These are phyloP conservation scores for Folsomia manolachei DNA, from an alignment of 2,888 invertebrate species.

Conservation along the genomic window DNA sequence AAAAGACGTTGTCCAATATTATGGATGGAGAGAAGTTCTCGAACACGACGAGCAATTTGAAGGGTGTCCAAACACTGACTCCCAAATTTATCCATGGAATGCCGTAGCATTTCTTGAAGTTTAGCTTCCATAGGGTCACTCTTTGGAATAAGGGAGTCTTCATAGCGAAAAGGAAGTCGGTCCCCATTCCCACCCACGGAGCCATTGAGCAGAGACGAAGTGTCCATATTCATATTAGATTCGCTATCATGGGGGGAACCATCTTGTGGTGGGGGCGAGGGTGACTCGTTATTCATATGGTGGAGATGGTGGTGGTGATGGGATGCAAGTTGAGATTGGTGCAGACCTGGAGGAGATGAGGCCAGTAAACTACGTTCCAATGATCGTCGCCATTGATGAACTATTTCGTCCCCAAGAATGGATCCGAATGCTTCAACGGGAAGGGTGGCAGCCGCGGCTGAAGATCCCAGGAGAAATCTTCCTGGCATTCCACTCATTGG, in stretches of 20 bases:
- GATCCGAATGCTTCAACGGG: slow-evolving; percentile 54
- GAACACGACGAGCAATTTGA: slow-evolving; percentile 85
- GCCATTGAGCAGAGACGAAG: slow-evolving; percentile 45
- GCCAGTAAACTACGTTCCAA: slow-evolving; percentile 59
- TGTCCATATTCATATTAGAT: slow-evolving; percentile 36
- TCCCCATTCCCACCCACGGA: slow-evolving; percentile 39
- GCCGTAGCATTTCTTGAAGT: slow-evolving; percentile 86
- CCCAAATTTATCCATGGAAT: slow-evolving; percentile 94
- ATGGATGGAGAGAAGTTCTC: slow-evolving; percentile 91
- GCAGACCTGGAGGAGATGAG: slow-evolving; percentile 46
- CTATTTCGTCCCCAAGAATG: slow-evolving; percentile 74
- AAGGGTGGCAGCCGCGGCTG: slow-evolving; percentile 34
- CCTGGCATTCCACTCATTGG: slow-evolving; percentile 49
- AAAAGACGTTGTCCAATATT: slow-evolving; percentile 98
- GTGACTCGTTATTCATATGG: slow-evolving; percentile 52
- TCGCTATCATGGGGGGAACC: slow-evolving; percentile 43
- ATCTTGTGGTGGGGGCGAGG: slow-evolving; percentile 47
- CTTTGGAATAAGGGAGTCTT: slow-evolving; percentile 84
- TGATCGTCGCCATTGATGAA: slow-evolving; percentile 72
- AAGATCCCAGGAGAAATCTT: slow-evolving; percentile 46
- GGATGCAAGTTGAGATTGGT: slow-evolving; percentile 29
- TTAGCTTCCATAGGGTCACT: slow-evolving; percentile 91
- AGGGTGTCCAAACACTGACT: slow-evolving; percentile 92
- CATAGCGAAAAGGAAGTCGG: slow-evolving; percentile 74
- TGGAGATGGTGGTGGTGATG: slow-evolving; percentile 22